Evolutionary conservation across 1,140 invertebrate genomes (phyloP), one percentile per base, ranked within the genome.

Genomic region (Drosophila elegans): DNA sequence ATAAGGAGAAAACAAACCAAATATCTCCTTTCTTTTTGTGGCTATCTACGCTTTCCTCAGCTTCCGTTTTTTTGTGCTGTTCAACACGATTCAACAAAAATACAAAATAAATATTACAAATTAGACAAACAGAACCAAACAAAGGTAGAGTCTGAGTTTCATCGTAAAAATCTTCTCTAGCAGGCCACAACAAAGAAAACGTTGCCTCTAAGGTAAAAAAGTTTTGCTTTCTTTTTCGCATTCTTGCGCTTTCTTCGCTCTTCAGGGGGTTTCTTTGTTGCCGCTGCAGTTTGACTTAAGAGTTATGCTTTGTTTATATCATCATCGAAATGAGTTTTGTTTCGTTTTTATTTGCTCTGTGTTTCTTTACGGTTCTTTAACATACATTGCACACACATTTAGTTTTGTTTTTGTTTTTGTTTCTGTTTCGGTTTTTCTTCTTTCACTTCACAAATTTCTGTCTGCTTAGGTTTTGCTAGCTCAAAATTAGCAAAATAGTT

Each of bases 331-430:
- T 68, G 42, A 44, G 63, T 73, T 69, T 81, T 57, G 59, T 73
- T 64, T 54, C 36, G 21, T 62, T 63, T 46, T 53, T 78, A 46
- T 64, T 73, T 66, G 38, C 52, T 81, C 46, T 55, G 51, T 52
- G 66, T 49, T 46, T 81, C 45, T 56, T 71, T 71, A 71, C 49
- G 66, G 42, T 57, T 57, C 29, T 78, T 67, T 74, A 84, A 73
- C 67, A 80, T 84, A 84, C 76, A 85, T 85, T 84, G 81, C 81
- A 84, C 81, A 77, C 57, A 76, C 62, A 80, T 63, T 77, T 53
- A 64, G 64, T 53, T 39, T 53, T 51, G 54, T 60, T 54, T 61
- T 34, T 68, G 51, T 48, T 49, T 75, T 55, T 56, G 29, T 39
- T 77, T 75, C 34, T 71, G 54, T 61, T 66, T 51, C 16, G 16